Conservation (phyloP, 2,888 invertebrate genomes). For the Drosophila stalkeri region DNA sequence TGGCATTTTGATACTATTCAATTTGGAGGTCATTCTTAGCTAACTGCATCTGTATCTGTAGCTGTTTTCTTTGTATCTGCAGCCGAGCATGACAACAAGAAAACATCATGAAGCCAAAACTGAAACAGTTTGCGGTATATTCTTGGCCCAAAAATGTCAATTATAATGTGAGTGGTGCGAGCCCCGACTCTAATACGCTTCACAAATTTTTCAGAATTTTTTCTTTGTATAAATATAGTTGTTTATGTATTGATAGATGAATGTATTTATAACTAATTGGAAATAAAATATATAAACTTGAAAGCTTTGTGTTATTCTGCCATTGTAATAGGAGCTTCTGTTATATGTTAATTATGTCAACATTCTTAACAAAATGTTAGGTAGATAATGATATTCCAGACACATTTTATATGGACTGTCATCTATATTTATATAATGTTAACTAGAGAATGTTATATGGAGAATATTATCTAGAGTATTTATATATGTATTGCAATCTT, state of each 20-base stretch:
- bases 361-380: background rate
- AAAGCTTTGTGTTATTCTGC: background rate
- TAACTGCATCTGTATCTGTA: slow-evolving; percentile 60
- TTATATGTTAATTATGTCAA: background rate
- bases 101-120: slow-evolving; percentile 48
- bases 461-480: background rate
- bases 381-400: background rate
- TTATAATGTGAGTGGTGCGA: slow-evolving; percentile 53
- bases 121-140: slow-evolving; percentile 76
- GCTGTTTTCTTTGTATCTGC: slow-evolving; percentile 53
- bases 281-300: background rate
- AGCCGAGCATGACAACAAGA: slow-evolving; percentile 60
- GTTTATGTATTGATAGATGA: background rate
- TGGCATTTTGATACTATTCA: slow-evolving; percentile 54
- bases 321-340: background rate
- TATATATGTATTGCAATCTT: no score
- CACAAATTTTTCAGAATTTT: slow-evolving; percentile 16
- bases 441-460: background rate
- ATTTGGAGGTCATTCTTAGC: slow-evolving; percentile 71
- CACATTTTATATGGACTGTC: background rate
- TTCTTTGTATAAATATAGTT: background rate
- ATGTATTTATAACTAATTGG: background rate
- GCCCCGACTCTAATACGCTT: slow-evolving; percentile 25
- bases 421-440: background rate
- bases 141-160: slow-evolving; percentile 80